These are phyloP conservation scores for Clinocottus analis DNA, from an alignment of 2,113 vertebrate species.

Conservation along the genomic window DNA sequence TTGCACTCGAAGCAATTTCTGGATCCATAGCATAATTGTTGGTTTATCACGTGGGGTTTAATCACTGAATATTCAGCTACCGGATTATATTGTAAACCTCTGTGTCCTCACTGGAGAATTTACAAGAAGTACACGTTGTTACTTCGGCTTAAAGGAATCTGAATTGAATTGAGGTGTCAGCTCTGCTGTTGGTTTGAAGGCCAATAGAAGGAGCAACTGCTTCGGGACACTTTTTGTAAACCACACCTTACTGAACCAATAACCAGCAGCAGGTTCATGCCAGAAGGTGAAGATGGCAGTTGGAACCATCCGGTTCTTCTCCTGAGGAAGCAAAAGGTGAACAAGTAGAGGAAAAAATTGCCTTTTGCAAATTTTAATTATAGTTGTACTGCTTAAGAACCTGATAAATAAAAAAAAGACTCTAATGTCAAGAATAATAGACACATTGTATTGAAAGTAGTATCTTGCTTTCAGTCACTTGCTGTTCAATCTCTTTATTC, in stretches of 20 bases:
- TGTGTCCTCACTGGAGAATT: slow-evolving; percentile 35
- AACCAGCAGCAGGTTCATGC: slow-evolving; percentile 33
- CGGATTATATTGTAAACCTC: slow-evolving; percentile 29
- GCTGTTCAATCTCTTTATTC: background rate
- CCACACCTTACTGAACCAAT: background rate
- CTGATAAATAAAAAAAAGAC: background rate
- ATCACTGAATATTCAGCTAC: slow-evolving; percentile 12
- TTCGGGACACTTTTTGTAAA: slow-evolving; percentile 7
- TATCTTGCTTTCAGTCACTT: background rate
- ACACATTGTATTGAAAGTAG: background rate
- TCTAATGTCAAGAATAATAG: background rate
- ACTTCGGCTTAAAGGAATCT: background rate
- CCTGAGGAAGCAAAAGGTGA: slow-evolving; percentile 56
- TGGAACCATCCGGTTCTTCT: slow-evolving; percentile 6
- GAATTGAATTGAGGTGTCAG: background rate
- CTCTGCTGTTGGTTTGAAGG: slow-evolving; percentile 3
- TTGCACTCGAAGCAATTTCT: slow-evolving; percentile 21
- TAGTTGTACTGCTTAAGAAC: background rate
- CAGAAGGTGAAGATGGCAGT: slow-evolving; percentile 36
- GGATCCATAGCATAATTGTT: slow-evolving; percentile 36
- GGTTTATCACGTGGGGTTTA: slow-evolving; percentile 44
- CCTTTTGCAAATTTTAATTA: background rate
- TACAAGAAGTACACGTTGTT: slow-evolving; percentile 14
- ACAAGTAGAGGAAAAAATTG: background rate
- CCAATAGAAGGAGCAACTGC: slow-evolving; percentile 14